Evolutionary conservation across 2,888 invertebrate species (phyloP), one percentile per base, ranked within the genome.

Genomic region (Temnothorax rugatulus): DNA sequence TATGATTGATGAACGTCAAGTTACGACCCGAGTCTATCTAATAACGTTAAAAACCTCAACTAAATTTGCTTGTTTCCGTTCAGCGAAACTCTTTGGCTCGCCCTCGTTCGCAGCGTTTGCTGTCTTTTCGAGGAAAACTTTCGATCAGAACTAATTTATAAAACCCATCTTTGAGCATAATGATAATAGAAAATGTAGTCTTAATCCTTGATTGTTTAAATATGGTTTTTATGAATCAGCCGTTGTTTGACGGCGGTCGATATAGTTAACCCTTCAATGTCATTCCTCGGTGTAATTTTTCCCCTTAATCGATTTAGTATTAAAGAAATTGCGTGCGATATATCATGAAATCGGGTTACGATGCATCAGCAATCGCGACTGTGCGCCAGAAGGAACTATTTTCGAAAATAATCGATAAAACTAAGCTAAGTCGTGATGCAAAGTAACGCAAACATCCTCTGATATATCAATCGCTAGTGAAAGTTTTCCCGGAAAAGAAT

Each of bases 31-130:
- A 68, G 18, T 57, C 76, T 54, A 76, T 4, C 29, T 68, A 61
- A 44, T 44, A 64, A 76, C 21, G 11, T 77, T 54, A 68, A 50
- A 68, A 68, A 5, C 13, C 11, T 57, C 25, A 41, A n/a, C 44
- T 44, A 77, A 11, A 9, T 29, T 21, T 11, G 38, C 11, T 11
- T 15, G 34, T 25, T 21, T 75, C 5, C n/a, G 13, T 13, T 77
- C 2, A 25, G 41, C n/a, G 54, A 77, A 54, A 66, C 21, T 77
- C 68, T 77, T 77, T 57, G 54, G 54, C n/a, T 66, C 41, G 66
- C 41, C 41, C 18, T 21, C 63, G 21, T 50, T 63, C 11, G 63
- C 63, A 63, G 63, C n/a, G n/a, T 50, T 59, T 52, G 52, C 8
- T 0, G 4, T 13, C 9, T 57, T 54, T 15, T 9, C 29, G 18